Conservation (phyloP, 2,888 invertebrate genomes). For the Chloroclystis v-ata region DNA sequence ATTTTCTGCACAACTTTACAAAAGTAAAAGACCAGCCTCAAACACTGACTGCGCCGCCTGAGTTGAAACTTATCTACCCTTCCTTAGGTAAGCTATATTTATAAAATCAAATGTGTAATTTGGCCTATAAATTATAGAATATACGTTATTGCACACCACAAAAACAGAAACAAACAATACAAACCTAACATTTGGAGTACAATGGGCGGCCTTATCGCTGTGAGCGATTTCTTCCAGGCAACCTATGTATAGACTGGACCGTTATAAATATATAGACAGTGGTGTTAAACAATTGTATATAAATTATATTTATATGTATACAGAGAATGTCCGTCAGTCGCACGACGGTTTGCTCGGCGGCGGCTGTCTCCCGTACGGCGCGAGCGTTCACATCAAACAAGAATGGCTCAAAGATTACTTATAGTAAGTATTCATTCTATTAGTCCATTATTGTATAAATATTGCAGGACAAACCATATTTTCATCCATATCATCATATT, state of each 20-base stretch:
- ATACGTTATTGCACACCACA: no score
- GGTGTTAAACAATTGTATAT: no score
- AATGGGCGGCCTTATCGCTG: no score
- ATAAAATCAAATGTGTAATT: not conserved
- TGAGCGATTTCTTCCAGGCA: no score
- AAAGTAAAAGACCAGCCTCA: slow-evolving; percentile 59
- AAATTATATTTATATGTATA: no score
- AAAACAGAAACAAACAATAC: no score
- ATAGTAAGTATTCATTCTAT: slow-evolving; percentile 76
- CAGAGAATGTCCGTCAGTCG: slow-evolving; percentile 90
- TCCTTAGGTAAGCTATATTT: slow-evolving; percentile 50
- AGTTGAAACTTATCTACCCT: slow-evolving; percentile 67
- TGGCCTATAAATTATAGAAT: slow-evolving; percentile 77
- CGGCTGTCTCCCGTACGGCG: slow-evolving; percentile 91
- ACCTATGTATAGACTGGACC: no score
- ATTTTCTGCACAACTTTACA: slow-evolving; percentile 80
- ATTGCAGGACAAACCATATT: no score
- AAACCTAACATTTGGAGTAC: no score
- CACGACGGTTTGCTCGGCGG: slow-evolving; percentile 92
- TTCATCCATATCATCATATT: no score
- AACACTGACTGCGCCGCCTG: slow-evolving; percentile 53
- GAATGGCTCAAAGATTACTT: slow-evolving; percentile 87
- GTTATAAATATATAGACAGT: no score
- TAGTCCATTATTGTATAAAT: no score
- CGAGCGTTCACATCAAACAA: slow-evolving; percentile 88